Evolutionary conservation across 2,888 invertebrate genomes (phyloP), one percentile per base, ranked within the genome.

Genomic region (Graphium colonna): DNA sequence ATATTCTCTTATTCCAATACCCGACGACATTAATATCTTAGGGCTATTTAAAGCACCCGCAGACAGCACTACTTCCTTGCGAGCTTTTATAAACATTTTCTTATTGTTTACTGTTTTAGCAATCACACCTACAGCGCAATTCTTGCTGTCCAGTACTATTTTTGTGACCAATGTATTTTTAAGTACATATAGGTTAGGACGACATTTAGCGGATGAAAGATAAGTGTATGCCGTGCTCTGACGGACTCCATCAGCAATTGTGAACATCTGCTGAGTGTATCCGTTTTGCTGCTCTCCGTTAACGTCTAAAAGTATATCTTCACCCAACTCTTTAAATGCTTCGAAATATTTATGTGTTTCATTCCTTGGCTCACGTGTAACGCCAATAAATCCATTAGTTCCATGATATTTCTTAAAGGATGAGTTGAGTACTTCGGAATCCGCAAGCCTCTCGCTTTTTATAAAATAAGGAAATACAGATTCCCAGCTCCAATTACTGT

Each of bases 291-390:
- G 64, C 26, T 67, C 60, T 1, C 82, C 84, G 58, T 86, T 77
- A 3, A 62, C 21, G 43, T 83, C 74, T 51, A 79, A 73, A 18
- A 74, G 43, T 3, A 64, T 52, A 7, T 61, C 55, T 31, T 65
- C 76, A 0, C 90, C 91, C 57, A 83, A 61, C 61, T 85, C 79
- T 54, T 71, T 60, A n/a, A 82, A 79, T 0, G 81, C 77, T 33
- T 67, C 56, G 7, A 76, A 53, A 49, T 75, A 63, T 5, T 60
- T 45, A 2, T 57, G 44, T 9, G 61, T 60, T 9, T 50, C 55
- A 17, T 55, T 33, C 12, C 39, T 3, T 41, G 41, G 10, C 33
- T 55, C n/a, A 60, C 31, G 9, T 8, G 56, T 60, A 5, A 65
- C 56, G 44, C 58, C 57, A 1, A 70, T 17, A 3, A 55, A 55